phyloP scores from a whole-genome alignment of 2,797 vertebrate species.

The Linurgus olivaceus region DNA sequence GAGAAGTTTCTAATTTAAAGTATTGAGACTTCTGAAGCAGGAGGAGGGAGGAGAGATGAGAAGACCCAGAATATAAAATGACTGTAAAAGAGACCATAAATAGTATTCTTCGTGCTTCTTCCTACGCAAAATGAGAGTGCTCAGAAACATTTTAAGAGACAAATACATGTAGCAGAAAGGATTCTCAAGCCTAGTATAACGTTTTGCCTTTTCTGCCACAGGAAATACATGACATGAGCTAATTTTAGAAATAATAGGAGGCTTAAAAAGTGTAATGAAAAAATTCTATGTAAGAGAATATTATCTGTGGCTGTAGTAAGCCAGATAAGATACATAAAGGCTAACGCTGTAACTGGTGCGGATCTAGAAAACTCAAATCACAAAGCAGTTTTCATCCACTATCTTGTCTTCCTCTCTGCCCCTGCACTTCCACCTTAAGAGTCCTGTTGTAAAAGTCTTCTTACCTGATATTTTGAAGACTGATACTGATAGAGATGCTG shows the following conservation, averaged over 20 bases:
- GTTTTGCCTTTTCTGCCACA: background rate
- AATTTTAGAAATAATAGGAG: constrained; percentile 9
- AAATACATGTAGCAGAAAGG: background rate
- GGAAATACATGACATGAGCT: background rate
- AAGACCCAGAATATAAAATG: background rate
- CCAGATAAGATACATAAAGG: background rate
- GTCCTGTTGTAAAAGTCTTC: background rate
- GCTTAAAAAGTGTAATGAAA: background rate
- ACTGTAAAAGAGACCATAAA: background rate
- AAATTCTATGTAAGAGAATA: background rate
- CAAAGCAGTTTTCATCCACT: background rate
- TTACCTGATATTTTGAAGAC: background rate
- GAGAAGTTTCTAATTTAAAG: background rate
- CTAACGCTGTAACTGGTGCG: background rate
- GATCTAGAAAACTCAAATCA: background rate
- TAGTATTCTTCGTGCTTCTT: background rate
- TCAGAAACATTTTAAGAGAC: background rate
- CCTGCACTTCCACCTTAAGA: background rate
- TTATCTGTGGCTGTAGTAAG: background rate
- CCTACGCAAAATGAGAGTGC: background rate
- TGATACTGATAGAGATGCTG: background rate
- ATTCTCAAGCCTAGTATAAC: background rate
- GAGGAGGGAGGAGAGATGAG: background rate
- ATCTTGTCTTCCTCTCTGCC: background rate
- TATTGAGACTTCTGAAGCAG: background rate